Percentiles rank a stretch among this genome's conserved stretches.
phyloP scores from a whole-genome alignment of 2,113 vertebrate species.

The Charina bottae region DNA sequence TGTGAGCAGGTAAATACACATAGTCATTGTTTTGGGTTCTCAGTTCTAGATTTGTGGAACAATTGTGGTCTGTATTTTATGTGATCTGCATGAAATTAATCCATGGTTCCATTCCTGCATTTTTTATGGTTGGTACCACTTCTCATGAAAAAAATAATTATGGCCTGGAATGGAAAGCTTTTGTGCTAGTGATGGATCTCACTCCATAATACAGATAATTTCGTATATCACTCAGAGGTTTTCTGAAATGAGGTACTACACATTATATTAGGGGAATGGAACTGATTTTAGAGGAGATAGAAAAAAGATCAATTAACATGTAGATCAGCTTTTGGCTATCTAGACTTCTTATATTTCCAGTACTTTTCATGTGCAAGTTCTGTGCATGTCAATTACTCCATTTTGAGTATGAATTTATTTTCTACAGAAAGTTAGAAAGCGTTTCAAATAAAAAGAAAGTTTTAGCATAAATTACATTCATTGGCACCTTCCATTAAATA shows the following conservation, averaged over 20 bases:
- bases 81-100: not conserved
- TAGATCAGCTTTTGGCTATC: not conserved
- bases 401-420: not conserved
- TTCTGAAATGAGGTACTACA: not conserved
- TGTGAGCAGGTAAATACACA: not conserved
- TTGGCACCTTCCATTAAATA: not conserved
- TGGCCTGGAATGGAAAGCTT: not conserved
- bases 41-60: not conserved
- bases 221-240: not conserved
- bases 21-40: not conserved
- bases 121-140: not conserved
- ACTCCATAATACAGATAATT: not conserved
- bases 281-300: not conserved
- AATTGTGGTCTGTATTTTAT: not conserved
- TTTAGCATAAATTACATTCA: not conserved
- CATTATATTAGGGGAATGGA: not conserved
- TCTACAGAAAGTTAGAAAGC: not conserved
- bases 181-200: not conserved
- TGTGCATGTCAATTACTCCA: not conserved
- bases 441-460: constrained; percentile 7
- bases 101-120: not conserved
- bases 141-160: not conserved
- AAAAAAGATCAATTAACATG: not conserved
- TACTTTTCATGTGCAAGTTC: not conserved
- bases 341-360: not conserved